A percentile compares a stretch with the other conserved stretches of the same genome.
Evolutionary conservation across 2,888 invertebrate species (phyloP).

Genomic region (Criorhina ranunculi): DNA sequence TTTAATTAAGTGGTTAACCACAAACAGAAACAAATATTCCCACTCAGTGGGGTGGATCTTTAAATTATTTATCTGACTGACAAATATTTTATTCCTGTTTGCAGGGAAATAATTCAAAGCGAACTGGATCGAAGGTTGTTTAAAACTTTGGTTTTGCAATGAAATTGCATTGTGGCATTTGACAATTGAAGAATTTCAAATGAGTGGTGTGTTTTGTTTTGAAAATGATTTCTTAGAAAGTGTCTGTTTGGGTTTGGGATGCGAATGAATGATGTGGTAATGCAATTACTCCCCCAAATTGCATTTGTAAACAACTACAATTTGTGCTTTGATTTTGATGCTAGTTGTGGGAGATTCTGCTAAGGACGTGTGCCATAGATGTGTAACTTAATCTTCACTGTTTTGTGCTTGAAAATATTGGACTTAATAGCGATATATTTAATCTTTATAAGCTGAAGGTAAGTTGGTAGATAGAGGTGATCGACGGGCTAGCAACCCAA

Average conservation of each 20-base stretch:
- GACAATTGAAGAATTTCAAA: not conserved
- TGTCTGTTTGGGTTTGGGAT: not conserved
- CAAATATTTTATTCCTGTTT: conserved; percentile 39
- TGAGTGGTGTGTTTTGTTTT: not conserved
- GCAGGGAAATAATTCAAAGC: conserved; percentile 23
- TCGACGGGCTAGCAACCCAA: no score
- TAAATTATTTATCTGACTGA: conserved; percentile 57
- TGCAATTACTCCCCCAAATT: no score
- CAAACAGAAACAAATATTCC: conserved; percentile 68
- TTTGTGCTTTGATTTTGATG: no score
- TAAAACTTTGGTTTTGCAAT: conserved; percentile 35
- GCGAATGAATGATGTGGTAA: no score
- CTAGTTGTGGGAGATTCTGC: no score
- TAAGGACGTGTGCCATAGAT: no score
- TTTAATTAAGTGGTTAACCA: conserved; percentile 75
- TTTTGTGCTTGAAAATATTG: no score
- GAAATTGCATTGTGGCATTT: conserved; percentile 31
- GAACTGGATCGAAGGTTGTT: conserved; percentile 66
- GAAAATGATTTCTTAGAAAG: not conserved
- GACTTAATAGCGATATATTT: no score
- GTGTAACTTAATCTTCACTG: no score
- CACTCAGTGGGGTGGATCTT: conserved; percentile 50
- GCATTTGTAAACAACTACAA: no score
- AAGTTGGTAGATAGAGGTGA: no score
- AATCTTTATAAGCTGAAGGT: no score